Percentiles rank a stretch among this genome's conserved stretches.
These are phyloP conservation scores for Molossus molossus DNA, from an alignment of 2,797 vertebrate species.

Conservation along the genomic window DNA sequence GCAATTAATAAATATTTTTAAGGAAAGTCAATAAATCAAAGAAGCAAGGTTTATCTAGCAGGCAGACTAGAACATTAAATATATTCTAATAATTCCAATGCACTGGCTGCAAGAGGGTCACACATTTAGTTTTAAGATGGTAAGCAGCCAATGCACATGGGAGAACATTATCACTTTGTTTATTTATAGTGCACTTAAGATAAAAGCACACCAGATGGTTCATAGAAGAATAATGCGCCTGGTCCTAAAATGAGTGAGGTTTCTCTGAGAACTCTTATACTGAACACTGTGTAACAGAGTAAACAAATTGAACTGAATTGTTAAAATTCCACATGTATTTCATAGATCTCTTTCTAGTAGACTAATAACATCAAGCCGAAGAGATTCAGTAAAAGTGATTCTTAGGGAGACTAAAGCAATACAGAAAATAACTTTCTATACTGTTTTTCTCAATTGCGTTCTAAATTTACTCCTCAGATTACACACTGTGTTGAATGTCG, in stretches of 20 bases:
- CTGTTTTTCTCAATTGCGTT: conserved; percentile 50
- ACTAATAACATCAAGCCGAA: background rate
- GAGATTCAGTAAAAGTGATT: conserved; percentile 18
- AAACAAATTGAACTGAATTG: conserved; percentile 45
- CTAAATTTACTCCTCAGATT: conserved; percentile 51
- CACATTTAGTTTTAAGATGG: background rate
- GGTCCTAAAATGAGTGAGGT: background rate
- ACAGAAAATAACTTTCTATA: background rate
- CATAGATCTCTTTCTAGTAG: background rate
- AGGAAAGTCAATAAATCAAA: background rate
- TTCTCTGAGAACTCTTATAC: background rate
- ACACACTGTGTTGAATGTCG: background rate
- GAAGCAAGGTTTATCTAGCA: background rate
- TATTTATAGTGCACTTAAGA: conserved; percentile 55
- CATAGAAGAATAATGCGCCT: background rate
- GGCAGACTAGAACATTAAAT: background rate
- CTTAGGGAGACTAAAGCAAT: background rate
- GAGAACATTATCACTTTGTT: conserved; percentile 10
- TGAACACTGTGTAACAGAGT: background rate
- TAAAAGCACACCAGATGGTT: conserved; percentile 68
- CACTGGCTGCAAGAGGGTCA: background rate
- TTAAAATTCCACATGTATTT: conserved; percentile 24
- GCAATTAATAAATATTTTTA: conserved; percentile 21
- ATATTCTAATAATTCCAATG: background rate
- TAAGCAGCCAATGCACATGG: background rate